phyloP scores from a whole-genome alignment of 2,888 invertebrate genomes.

The Pachydiplax longipennis region DNA sequence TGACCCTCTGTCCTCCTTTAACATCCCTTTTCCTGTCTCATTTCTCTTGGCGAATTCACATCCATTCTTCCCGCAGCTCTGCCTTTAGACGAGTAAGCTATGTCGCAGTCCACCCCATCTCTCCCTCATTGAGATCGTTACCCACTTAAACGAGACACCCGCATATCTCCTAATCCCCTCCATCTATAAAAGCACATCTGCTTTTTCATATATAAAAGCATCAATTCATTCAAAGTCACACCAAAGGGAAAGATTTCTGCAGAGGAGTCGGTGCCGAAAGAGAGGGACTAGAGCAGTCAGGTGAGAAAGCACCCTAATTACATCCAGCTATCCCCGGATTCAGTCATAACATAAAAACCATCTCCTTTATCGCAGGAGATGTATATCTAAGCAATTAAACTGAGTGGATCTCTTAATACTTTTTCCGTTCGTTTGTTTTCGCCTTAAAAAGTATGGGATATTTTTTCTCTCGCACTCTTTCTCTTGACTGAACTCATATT shows the following conservation, averaged over 20 bases:
- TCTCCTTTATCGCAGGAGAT: no score
- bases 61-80: slow-evolving; percentile 28
- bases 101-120: not conserved
- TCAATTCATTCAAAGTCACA: not conserved
- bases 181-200: not conserved
- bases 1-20: not conserved
- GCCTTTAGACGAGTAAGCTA: not conserved
- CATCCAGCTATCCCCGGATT: not conserved
- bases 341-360: no score
- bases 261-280: not conserved
- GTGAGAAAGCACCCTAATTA: not conserved
- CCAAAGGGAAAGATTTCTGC: not conserved
- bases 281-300: not conserved
- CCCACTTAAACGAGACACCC: slow-evolving; percentile 15
- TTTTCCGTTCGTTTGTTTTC: no score
- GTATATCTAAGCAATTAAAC: no score
- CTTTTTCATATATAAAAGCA: not conserved
- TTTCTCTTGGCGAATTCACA: not conserved
- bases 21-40: not conserved
- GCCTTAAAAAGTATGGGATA: no score
- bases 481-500: no score
- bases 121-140: not conserved
- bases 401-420: no score
- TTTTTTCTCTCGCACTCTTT: no score
- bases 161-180: not conserved